Evolutionary conservation across 2,113 vertebrate genomes (phyloP).

Genomic region (Todiramphus saurophagus): DNA sequence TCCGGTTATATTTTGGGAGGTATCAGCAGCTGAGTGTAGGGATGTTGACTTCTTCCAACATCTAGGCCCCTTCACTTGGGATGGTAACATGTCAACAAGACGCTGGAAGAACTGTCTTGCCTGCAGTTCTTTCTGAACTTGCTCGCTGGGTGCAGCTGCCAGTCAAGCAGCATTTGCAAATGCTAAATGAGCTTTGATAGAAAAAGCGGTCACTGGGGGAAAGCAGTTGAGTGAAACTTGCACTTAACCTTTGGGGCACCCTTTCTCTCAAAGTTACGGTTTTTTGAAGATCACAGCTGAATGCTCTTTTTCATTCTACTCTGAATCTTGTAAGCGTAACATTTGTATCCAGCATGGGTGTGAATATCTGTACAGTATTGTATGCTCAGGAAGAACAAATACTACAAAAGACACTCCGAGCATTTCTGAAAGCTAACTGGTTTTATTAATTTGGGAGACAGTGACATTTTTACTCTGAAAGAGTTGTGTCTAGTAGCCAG

Average conservation of each 20-base stretch:
- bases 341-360: background rate
- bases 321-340: background rate
- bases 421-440: background rate
- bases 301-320: background rate
- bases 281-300: background rate
- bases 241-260: background rate
- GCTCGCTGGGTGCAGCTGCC: background rate
- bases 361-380: background rate
- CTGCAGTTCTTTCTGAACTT: background rate
- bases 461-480: background rate
- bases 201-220: background rate
- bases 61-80: background rate
- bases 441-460: background rate
- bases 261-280: background rate
- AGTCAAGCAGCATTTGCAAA: background rate
- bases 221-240: background rate
- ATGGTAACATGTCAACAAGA: background rate
- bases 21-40: background rate
- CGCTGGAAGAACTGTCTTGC: background rate
- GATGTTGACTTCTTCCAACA: background rate
- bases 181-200: background rate
- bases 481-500: background rate
- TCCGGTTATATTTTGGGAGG: background rate
- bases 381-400: background rate
- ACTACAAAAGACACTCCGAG: background rate